Evolutionary conservation across 1,140 invertebrate species (phyloP), one percentile per base, ranked within the genome.

Genomic region (Philotrypesis tridentata): DNA sequence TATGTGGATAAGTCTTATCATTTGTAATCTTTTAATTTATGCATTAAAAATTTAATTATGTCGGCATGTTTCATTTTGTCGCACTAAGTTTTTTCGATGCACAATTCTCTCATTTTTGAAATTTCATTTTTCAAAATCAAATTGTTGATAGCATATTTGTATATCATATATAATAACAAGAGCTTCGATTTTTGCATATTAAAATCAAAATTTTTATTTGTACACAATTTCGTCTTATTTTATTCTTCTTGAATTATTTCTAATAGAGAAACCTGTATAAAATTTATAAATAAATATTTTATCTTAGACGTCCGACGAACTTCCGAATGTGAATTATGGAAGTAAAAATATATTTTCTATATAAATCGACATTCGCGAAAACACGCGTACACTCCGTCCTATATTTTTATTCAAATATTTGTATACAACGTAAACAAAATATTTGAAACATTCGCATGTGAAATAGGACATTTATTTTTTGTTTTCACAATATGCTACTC

Each of bases 11-110:
- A 83, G 82, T 79, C 79, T 79, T 83, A 83, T 73, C 67, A 78
- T 27, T 80, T 89, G 83, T 87, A 88, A 87, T 87, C 85, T 86
- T 85, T 83, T 89, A 86, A 88, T 88, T 89, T 89, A 86, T 89
- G 88, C 87, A 89, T 87, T 87, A 87, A 85, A 85, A 68, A 60
- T 82, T 83, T n/a, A 80, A 86, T 84, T 80, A 33, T 79, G 75
- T 29, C 33, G 79, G 79, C 79, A 84, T 81, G 60, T 84, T 83
- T 82, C 74, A 83, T 80, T 84, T 85, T 77, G 83, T 72, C 27
- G 67, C 60, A 82, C 33, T 78, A 21, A 33, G 73, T 65, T 77
- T 63, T 70, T 68, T 77, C 37, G 23, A 77, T 77, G 33, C 63
- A 77, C 75, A 74, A 48, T 25, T 63, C n/a, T 75, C 9, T 70